Conservation (phyloP, 30 jellyfish, hydroid and myxozoan species). For the Cassiopea xamachana region DNA sequence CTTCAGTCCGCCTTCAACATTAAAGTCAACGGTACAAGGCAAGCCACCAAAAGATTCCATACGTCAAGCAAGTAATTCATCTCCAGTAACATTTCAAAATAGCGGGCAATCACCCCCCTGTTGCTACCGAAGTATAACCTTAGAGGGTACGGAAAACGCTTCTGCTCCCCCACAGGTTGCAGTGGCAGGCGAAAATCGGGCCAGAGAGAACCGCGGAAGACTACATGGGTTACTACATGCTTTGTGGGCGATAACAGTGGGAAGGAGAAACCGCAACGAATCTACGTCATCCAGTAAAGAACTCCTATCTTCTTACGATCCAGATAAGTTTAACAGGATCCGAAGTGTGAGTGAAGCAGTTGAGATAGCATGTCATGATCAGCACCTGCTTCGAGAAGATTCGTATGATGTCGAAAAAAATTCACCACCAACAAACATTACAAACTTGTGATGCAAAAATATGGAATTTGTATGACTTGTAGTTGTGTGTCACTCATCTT, state of each 20-base stretch:
- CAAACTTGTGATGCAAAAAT: constrained; percentile 41
- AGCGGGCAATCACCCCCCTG: constrained; percentile 29
- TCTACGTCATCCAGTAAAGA: constrained; percentile 76
- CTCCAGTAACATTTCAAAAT: constrained; percentile 55
- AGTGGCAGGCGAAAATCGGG: constrained; percentile 12
- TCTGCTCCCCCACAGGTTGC: constrained; percentile 35
- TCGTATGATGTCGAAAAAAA: constrained; percentile 48
- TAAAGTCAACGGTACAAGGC: constrained; percentile 30
- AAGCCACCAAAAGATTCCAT: constrained; percentile 46
- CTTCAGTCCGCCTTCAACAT: constrained; percentile 62
- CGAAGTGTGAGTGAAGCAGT: constrained; percentile 88
- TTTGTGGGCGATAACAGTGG: constrained; percentile 65
- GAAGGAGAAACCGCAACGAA: constrained; percentile 68
- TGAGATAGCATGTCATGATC: constrained; percentile 63
- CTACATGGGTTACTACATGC: constrained; percentile 44
- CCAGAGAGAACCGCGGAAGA: constrained; percentile 42
- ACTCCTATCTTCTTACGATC: constrained; percentile 67
- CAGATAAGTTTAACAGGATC: constrained; percentile 47
- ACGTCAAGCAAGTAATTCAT: constrained; percentile 40
- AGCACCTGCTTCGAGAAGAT: constrained; percentile 28
- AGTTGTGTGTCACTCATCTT: too few relatives aligned
- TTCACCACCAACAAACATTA: constrained; percentile 70
- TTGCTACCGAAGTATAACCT: constrained; percentile 44
- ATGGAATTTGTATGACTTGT: too few relatives aligned
- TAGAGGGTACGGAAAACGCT: constrained; percentile 19